Evolutionary conservation across 2,113 vertebrate species (phyloP).

Genomic region (Heterotilapia buettikoferi): DNA sequence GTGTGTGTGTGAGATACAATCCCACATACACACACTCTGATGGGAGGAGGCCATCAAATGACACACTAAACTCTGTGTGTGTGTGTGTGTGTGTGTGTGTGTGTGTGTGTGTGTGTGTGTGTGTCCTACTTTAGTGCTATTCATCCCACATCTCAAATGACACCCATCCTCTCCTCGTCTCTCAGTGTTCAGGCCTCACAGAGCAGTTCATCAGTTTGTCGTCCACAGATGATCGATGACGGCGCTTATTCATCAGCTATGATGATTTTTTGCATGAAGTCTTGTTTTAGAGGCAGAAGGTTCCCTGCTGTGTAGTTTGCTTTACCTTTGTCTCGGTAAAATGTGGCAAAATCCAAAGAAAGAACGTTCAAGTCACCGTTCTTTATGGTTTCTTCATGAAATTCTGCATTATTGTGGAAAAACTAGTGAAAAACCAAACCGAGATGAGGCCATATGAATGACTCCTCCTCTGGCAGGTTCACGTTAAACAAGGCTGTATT

Average conservation of each 20-base stretch:
- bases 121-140: slow-evolving; percentile 43
- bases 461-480: not conserved
- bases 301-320: rapidly evolving
- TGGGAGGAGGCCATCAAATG: not conserved
- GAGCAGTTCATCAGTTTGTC: not conserved
- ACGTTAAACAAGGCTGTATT: not conserved
- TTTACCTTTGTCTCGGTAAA: rapidly evolving
- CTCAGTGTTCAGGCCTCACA: not conserved
- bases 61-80: not conserved
- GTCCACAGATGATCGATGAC: not conserved
- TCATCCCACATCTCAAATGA: slow-evolving; percentile 22
- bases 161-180: slow-evolving; percentile 7
- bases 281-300: not conserved
- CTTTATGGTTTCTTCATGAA: not conserved
- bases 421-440: not conserved
- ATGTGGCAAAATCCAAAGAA: rapidly evolving
- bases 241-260: not conserved
- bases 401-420: not conserved
- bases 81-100: not conserved
- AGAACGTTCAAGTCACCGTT: rapidly evolving
- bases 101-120: not conserved
- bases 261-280: not conserved
- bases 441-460: rapidly evolving
- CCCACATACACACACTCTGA: not conserved
- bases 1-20: not conserved